Evolutionary conservation across 64 coral and sea anemone genomes (phyloP).

Genomic region (Hydrozoanthus tunicans): DNA sequence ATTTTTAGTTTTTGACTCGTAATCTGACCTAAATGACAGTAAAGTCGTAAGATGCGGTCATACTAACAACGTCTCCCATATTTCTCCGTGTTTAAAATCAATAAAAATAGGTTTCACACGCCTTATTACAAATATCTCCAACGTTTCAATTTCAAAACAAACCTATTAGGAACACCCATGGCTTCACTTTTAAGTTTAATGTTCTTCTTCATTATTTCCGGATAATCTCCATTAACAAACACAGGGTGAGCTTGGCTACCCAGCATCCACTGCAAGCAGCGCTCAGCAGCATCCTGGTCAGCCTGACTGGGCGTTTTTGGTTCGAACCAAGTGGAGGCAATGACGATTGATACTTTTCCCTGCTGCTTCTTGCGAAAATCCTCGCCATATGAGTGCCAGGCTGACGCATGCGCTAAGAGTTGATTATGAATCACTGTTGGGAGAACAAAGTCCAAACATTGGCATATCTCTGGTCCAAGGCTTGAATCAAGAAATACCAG

Average conservation of each 20-base stretch:
- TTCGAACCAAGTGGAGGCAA: conserved; percentile 57
- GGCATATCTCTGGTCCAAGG: no score
- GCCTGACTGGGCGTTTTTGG: conserved; percentile 47
- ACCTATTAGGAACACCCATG: conserved; percentile 68
- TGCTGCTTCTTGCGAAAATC: conserved; percentile 54
- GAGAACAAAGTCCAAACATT: neutral
- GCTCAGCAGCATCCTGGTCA: conserved; percentile 63
- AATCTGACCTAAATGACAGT: no score
- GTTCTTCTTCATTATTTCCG: conserved; percentile 72
- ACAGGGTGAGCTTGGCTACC: conserved; percentile 72
- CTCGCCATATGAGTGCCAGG: conserved; percentile 72
- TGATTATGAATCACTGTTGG: conserved; percentile 37
- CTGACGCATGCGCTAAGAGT: conserved; percentile 71
- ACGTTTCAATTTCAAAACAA: neutral
- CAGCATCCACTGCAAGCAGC: conserved; percentile 67
- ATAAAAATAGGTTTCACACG: no score
- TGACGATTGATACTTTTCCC: conserved; percentile 69
- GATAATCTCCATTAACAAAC: conserved; percentile 79
- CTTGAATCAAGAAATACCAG: no score
- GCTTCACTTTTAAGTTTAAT: conserved; percentile 53
- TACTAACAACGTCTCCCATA: no score
- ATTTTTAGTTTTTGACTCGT: no score
- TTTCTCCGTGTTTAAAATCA: no score
- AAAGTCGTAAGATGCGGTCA: no score
- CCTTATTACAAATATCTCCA: no score